Percentiles rank a stretch among this genome's conserved stretches.
phyloP scores from a whole-genome alignment of 2,113 vertebrate species.

The Leptosomus discolor region DNA sequence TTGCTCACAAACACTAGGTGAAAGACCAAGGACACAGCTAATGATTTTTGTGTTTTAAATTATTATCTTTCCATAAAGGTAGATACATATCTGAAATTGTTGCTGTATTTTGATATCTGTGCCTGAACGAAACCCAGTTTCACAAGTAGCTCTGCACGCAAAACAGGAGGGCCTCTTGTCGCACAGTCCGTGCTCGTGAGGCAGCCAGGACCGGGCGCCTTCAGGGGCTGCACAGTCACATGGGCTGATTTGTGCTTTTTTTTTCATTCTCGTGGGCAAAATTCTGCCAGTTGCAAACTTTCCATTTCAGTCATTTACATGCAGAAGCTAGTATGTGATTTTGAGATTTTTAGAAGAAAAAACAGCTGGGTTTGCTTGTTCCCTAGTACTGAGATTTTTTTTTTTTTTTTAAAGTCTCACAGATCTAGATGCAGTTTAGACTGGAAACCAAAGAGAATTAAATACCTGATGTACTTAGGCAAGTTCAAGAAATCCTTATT shows the following conservation, averaged over 20 bases:
- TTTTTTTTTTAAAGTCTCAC: neutral
- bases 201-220: neutral
- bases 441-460: neutral
- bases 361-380: neutral
- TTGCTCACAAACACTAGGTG: neutral
- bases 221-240: neutral
- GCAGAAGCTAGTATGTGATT: neutral
- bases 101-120: neutral
- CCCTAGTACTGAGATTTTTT: neutral
- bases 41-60: neutral
- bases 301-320: neutral
- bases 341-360: neutral
- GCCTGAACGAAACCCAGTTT: neutral
- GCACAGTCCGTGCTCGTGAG: neutral
- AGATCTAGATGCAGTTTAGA: neutral
- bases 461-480: neutral
- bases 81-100: neutral
- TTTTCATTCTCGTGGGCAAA: neutral
- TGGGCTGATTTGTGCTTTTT: neutral
- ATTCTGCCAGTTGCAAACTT: neutral
- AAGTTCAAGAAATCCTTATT: neutral
- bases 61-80: neutral
- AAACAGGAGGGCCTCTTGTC: neutral
- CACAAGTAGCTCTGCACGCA: neutral
- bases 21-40: neutral